phyloP scores from a whole-genome alignment of 2,797 vertebrate genomes.

The Brachymystax lenok region DNA sequence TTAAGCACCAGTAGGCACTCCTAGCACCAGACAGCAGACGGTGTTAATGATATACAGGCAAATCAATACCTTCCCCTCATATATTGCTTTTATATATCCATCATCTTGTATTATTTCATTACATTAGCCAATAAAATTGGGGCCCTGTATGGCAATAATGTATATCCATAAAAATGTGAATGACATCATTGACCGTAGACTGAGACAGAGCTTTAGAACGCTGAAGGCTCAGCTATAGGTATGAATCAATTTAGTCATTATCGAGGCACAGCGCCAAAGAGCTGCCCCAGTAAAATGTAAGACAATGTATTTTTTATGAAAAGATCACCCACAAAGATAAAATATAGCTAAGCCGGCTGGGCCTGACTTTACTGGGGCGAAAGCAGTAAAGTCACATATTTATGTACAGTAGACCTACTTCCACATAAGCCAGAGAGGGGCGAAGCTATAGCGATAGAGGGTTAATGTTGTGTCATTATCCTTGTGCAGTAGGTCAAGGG shows the following conservation, averaged over 20 bases:
- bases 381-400: constrained; percentile 38
- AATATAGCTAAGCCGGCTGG: constrained; percentile 26
- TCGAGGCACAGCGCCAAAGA: constrained; percentile 43
- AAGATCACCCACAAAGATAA: constrained; percentile 27
- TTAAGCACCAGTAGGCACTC: constrained; percentile 41
- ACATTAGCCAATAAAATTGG: constrained; percentile 15
- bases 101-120: constrained; percentile 41
- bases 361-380: constrained; percentile 42
- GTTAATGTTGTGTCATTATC: constrained; percentile 63
- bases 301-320: constrained; percentile 41
- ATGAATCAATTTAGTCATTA: constrained; percentile 41
- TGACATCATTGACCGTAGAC: constrained; percentile 12
- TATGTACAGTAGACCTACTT: constrained; percentile 45
- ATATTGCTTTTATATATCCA: constrained; percentile 47
- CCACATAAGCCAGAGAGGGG: constrained; percentile 30
- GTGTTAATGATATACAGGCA: constrained; percentile 30
- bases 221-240: constrained; percentile 28
- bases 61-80: constrained; percentile 24
- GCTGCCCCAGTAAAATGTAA: constrained; percentile 40
- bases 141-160: constrained; percentile 15
- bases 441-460: constrained; percentile 42
- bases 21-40: background rate
- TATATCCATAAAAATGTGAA: constrained; percentile 16
- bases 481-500: constrained; percentile 60
- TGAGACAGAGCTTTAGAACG: constrained; percentile 22